Evolutionary conservation across 2,797 vertebrate genomes (phyloP).

Genomic region (Acrocephalus scirpaceus): DNA sequence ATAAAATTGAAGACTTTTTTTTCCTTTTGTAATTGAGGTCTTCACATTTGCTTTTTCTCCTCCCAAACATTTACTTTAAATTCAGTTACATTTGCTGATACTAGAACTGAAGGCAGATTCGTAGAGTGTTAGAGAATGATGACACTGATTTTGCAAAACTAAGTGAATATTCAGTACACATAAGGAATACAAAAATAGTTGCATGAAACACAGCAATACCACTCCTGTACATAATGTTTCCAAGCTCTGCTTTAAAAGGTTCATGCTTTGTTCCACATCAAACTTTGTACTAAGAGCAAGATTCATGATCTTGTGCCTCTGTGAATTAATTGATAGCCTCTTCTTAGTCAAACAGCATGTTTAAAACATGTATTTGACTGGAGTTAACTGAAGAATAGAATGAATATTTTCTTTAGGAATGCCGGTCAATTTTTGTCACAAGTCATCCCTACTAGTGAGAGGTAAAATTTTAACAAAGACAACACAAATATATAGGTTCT

Average conservation of each 20-base stretch:
- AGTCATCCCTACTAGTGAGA: not conserved
- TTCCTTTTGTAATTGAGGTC: not conserved
- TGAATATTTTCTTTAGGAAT: not conserved
- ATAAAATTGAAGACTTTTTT: not conserved
- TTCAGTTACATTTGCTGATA: conserved; percentile 17
- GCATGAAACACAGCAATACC: not conserved
- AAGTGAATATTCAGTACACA: not conserved
- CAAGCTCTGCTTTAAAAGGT: not conserved
- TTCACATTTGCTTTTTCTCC: conserved; percentile 25
- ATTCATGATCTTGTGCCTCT: not conserved
- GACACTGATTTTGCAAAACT: conserved; percentile 5
- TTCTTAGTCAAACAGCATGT: not conserved
- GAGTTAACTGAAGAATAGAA: not conserved
- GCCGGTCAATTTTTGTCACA: not conserved
- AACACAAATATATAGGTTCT: not conserved
- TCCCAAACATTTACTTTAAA: conserved; percentile 41
- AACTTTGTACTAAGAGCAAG: not conserved
- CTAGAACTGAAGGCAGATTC: not conserved
- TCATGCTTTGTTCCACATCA: not conserved
- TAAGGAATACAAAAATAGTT: not conserved
- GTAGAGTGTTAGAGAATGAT: not conserved
- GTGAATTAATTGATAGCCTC: not conserved
- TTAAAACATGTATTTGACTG: not conserved
- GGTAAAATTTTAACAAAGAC: not conserved
- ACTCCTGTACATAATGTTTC: not conserved